These are phyloP conservation scores for Polyodon spathula DNA, from an alignment of 2,113 vertebrate species.

Conservation along the genomic window DNA sequence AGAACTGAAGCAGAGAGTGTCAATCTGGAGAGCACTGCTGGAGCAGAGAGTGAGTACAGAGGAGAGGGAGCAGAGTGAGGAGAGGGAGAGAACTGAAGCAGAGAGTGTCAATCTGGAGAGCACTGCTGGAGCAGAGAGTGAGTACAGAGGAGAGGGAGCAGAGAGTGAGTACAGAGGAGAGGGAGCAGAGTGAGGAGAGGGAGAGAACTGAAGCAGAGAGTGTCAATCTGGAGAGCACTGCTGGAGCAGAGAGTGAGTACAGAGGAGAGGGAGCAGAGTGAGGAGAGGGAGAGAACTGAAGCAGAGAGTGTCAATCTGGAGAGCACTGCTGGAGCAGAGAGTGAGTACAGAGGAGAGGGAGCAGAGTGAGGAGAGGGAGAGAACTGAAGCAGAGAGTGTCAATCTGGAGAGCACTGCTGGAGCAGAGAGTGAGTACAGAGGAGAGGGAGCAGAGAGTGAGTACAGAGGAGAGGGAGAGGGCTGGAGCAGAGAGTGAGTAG, in stretches of 20 bases:
- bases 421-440: slow-evolving; percentile 75
- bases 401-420: slow-evolving; percentile 76
- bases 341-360: slow-evolving; percentile 74
- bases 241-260: slow-evolving; percentile 76
- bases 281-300: slow-evolving; percentile 81
- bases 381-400: slow-evolving; percentile 86
- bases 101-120: slow-evolving; percentile 80
- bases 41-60: slow-evolving; percentile 76
- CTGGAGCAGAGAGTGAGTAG: no score
- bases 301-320: slow-evolving; percentile 78
- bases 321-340: slow-evolving; percentile 81
- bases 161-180: slow-evolving; percentile 47
- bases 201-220: slow-evolving; percentile 80
- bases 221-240: slow-evolving; percentile 79
- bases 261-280: no score
- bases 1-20: slow-evolving; percentile 83
- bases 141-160: no score
- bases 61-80: no score
- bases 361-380: no score
- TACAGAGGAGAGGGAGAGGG: slow-evolving; percentile 74
- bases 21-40: slow-evolving; percentile 76
- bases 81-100: slow-evolving; percentile 81
- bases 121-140: slow-evolving; percentile 80
- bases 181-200: slow-evolving; percentile 54
- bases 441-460: no score